Evolutionary conservation across 2,797 vertebrate species (phyloP), one percentile per base, ranked within the genome.

Genomic region (Urosaurus nigricauda): DNA sequence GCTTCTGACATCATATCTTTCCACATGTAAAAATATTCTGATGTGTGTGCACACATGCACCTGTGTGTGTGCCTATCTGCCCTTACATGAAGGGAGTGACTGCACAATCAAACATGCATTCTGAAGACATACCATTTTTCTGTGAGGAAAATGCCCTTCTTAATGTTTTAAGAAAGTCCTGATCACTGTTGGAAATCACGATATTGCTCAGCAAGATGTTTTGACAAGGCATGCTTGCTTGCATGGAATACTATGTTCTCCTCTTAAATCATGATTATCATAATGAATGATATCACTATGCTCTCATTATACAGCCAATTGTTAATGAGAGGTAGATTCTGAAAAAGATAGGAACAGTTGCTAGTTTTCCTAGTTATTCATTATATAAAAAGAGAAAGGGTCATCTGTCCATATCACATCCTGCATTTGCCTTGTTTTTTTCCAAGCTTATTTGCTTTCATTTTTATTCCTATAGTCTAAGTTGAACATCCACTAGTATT

Each of bases 261-360:
- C 16, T 37, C 29, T 14, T 70, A n/a, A 70, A 83, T 83, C 70
- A 70, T 43, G 24, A 65, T 47, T 2, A 83, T 6, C 17, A 51
- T 32, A 19, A 70, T 26, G 51, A 21, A 43, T 47, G 40, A 29
- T 47, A 26, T 53, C 40, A 83, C 47, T 2, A 12, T n/a, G 2
- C 43, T 84, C 70, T 43, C 65, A 71, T 51, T 1, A 84, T 26
- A 47, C 21, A 77, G 21, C 3, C 80, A 92, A 75, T 0, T 84
- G 53, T 71, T 0, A 86, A 60, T 0, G 0, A 89, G 14, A n/a
- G 17, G 53, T 74, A 14, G 0, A 37, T 16, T 32, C 4, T 53
- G 29, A 0, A 7, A 8, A 0, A 70, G 12, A 1, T 35, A 37
- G 53, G 40, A 32, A 89, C 0, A 90, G 86, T 0, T 1, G 40